A percentile compares a stretch with the other conserved stretches of the same genome.
Conservation (phyloP, 2,888 invertebrate species). For the Uropetala carovei region DNA sequence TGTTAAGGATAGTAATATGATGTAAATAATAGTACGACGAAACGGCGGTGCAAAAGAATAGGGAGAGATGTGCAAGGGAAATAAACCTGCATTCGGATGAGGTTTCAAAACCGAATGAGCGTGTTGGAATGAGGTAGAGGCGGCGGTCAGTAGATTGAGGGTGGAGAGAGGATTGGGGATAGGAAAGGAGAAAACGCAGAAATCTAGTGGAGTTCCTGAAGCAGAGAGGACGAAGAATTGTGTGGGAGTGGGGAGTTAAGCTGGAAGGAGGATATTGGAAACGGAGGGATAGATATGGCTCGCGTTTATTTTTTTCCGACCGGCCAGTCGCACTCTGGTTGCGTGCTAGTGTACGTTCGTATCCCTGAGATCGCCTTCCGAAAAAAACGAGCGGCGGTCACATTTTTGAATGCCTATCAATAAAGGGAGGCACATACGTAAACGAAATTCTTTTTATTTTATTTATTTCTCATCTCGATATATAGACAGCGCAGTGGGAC, state of each 20-base stretch:
- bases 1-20: too few relatives aligned
- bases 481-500: background rate
- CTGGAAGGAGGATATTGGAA: background rate
- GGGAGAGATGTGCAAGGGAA: background rate
- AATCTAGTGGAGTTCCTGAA: background rate
- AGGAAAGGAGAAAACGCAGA: background rate
- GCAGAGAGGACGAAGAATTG: background rate
- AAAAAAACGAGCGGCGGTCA: background rate
- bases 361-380: background rate
- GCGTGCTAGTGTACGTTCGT: background rate
- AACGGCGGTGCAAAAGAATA: too few relatives aligned
- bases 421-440: background rate
- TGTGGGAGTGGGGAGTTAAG: too few relatives aligned
- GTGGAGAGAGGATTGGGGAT: background rate
- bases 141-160: background rate
- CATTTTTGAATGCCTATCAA: slow-evolving; percentile 4
- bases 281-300: background rate
- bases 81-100: background rate
- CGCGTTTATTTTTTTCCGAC: background rate
- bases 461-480: background rate
- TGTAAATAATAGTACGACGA: too few relatives aligned
- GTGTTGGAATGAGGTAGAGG: too few relatives aligned
- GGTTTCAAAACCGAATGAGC: background rate
- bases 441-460: background rate
- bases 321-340: background rate